Evolutionary conservation across 2,113 vertebrate species (phyloP), one percentile per base, ranked within the genome.

Genomic region (Xyrauchen texanus): DNA sequence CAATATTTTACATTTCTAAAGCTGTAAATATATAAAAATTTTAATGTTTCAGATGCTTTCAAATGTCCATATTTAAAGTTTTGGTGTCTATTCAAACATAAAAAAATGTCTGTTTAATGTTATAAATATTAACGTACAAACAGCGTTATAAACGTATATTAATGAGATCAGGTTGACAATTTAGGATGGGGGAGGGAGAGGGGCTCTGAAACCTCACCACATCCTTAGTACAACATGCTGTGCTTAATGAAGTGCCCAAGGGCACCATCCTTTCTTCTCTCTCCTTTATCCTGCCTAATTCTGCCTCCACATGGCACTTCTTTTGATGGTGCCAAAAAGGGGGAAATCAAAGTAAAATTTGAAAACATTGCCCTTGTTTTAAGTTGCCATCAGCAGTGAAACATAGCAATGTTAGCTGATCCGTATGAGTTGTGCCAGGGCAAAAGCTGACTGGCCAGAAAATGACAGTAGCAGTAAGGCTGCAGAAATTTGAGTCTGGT

Each of bases 171-270:
- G 70, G 42, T 13, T 16, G 44, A 55, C n/a, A 51, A 16, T 57
- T 9, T 47, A 34, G 68, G 10, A 51, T 57, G 13, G 46, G 15
- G 7, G 75, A 75, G 4, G 34, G 15, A 11, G 16, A 13, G 34
- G 34, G 53, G 73, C 78, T 71, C 13, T 55, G 21, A 34, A 67
- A 57, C 64, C 76, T 67, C 73, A 80, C 65, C 81, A 83, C 77
- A 83, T 79, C 82, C 67, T 80, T 78, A 11, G 21, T 34, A 57
- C 53, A 76, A 67, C 78, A 78, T 77, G 61, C 72, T 62, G 63
- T 62, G 66, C 60, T 71, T 80, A 70, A 81, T 80, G 73, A 80
- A 65, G 60, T 45, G 57, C 72, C 62, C 63, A 52, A 64, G 58
- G 72, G 72, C 58, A 71, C 3, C 60, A 47, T 34, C 55, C 52